These are phyloP conservation scores for Vidua chalybeata DNA, from an alignment of 2,113 vertebrate genomes.

Conservation along the genomic window DNA sequence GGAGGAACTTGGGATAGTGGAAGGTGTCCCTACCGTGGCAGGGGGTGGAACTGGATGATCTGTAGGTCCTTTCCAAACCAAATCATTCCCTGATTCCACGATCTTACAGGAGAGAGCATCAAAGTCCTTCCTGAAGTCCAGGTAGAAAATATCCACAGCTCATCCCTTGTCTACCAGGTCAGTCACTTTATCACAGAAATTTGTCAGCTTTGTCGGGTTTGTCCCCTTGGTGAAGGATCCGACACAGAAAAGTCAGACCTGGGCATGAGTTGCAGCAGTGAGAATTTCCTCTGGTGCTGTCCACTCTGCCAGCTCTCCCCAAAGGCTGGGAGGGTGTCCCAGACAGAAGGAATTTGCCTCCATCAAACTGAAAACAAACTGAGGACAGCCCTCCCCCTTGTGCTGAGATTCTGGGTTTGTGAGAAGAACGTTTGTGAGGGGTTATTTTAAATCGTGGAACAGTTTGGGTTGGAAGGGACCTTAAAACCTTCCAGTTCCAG, in stretches of 20 bases:
- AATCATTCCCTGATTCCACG: neutral
- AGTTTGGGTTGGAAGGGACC: neutral
- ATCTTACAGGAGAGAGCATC: neutral
- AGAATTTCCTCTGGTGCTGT: neutral
- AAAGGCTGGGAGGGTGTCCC: neutral
- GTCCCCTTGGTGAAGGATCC: neutral
- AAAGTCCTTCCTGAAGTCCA: neutral
- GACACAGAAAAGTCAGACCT: fast-evolving
- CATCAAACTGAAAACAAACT: neutral
- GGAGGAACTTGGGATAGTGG: neutral
- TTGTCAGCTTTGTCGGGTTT: neutral
- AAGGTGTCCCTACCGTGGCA: neutral
- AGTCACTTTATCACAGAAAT: neutral
- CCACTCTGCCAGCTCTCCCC: neutral
- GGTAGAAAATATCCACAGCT: neutral
- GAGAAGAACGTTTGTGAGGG: neutral
- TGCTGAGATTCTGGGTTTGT: neutral
- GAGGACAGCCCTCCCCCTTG: neutral
- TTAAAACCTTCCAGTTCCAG: neutral
- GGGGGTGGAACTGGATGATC: neutral
- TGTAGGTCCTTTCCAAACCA: neutral
- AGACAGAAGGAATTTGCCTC: neutral
- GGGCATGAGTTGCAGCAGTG: neutral
- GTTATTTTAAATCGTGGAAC: neutral
- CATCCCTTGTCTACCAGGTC: neutral